phyloP scores from a whole-genome alignment of 64 coral and sea anemone species.

The Catalaphyllia jardinei region DNA sequence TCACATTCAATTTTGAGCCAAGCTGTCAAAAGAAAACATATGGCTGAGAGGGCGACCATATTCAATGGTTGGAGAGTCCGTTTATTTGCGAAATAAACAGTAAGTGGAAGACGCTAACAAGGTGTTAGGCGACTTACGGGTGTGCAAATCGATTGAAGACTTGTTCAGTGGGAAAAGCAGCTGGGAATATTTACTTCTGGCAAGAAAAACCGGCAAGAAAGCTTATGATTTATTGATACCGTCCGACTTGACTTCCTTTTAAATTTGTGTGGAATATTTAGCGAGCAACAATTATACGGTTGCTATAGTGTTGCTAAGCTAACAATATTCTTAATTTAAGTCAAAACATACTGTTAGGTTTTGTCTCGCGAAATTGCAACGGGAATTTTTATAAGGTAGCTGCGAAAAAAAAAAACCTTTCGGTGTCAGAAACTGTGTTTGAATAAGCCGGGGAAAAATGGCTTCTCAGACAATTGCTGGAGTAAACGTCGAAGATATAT shows the following conservation, averaged over 20 bases:
- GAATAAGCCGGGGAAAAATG: constrained; percentile 44
- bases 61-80: constrained; percentile 1
- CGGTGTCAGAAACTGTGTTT: not conserved
- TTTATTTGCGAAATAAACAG: not conserved
- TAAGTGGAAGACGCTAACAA: not conserved
- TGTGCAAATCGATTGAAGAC: not conserved
- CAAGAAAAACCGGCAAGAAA: no score
- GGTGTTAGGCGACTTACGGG: not conserved
- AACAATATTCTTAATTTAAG: not conserved
- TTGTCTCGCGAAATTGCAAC: not conserved
- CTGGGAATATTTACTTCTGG: no score
- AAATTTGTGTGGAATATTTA: constrained; percentile 41
- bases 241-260: not conserved
- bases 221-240: constrained; percentile 29
- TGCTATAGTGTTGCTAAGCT: constrained; percentile 42
- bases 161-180: not conserved
- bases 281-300: not conserved
- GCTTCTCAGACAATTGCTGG: constrained; percentile 71
- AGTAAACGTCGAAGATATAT: constrained; percentile 79
- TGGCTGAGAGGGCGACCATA: not conserved
- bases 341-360: not conserved
- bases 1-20: constrained; percentile 6
- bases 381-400: not conserved
- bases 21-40: not conserved
- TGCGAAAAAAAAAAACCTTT: not conserved